Evolutionary conservation across 1,140 invertebrate species (phyloP), one percentile per base, ranked within the genome.

Genomic region (Plectus sambesii): DNA sequence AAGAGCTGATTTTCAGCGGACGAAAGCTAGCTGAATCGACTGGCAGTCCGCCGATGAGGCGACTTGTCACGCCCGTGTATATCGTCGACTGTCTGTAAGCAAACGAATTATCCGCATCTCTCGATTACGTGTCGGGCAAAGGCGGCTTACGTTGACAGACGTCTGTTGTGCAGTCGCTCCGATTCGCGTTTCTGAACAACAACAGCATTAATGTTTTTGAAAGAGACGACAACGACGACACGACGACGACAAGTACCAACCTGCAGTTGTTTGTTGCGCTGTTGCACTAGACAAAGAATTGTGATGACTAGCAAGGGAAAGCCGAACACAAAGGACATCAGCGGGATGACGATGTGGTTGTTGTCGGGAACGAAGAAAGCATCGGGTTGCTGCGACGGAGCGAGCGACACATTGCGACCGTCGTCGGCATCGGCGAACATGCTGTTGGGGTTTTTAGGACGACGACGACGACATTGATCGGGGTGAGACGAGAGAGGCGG

Each of bases 231-330:
- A n/a, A n/a, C n/a, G n/a, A n/a, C n/a, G n/a, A n/a, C n/a, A n/a
- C n/a, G n/a, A n/a, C n/a, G n/a, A n/a, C n/a, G n/a, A n/a, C n/a
- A n/a, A n/a, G n/a, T n/a, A n/a, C n/a, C n/a, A n/a, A n/a, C 8
- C 23, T 46, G 44, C 3, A 46, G 47, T 47, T 22, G 44, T 47
- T 29, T 22, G 29, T 49, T 49, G n/a, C 47, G 8, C 19, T 49
- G 17, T 17, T 49, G 19, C 17, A 49, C 20, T 22, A 49, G 43
- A 46, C 44, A 49, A 6, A 49, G 23, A 3, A 42, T 20, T 24
- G 20, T 17, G 17, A 49, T 49, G 44, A 49, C 40, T 20, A 49
- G n/a, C 3, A 46, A 12, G 3, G 47, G 47, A 48, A 49, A 20
- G 17, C 47, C 47, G 44, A 49, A 47, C 5, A 49, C 47, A 17